A percentile compares a stretch with the other conserved stretches of the same genome.
Evolutionary conservation across 2,797 vertebrate genomes (phyloP).

Genomic region (Loris lydekkerianus): DNA sequence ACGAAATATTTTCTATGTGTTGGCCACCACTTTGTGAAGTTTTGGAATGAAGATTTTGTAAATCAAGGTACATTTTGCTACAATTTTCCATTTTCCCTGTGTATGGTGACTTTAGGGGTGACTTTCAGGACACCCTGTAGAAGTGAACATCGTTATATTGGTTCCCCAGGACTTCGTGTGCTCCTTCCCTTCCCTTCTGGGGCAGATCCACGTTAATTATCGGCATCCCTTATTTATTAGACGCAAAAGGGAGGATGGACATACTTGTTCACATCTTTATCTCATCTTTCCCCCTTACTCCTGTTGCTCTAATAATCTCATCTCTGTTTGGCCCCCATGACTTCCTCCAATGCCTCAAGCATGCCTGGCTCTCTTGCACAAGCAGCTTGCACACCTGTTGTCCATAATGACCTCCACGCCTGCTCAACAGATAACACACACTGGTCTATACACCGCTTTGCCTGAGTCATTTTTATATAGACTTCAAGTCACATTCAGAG

Average conservation of each 20-base stretch:
- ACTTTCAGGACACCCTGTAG: neutral
- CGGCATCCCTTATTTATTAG: neutral
- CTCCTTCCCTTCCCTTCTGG: neutral
- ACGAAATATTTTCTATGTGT: too few relatives aligned
- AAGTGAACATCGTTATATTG: neutral
- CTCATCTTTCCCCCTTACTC: neutral
- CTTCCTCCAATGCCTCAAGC: neutral
- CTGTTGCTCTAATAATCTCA: neutral
- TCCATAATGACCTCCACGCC: neutral
- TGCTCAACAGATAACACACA: neutral
- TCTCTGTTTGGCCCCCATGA: neutral
- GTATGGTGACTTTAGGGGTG: too few relatives aligned
- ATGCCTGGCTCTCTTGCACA: accelerated
- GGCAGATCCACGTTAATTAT: neutral
- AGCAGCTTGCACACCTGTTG: neutral
- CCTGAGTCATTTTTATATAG: neutral
- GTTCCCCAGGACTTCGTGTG: neutral
- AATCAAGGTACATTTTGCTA: too few relatives aligned
- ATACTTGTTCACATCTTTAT: neutral
- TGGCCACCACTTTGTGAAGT: too few relatives aligned
- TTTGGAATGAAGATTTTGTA: too few relatives aligned
- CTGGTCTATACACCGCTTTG: neutral
- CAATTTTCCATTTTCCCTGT: too few relatives aligned
- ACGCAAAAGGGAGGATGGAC: accelerated
- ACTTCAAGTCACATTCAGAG: neutral